phyloP scores from a whole-genome alignment of 2,113 vertebrate genomes.

The Clarias magur region DNA sequence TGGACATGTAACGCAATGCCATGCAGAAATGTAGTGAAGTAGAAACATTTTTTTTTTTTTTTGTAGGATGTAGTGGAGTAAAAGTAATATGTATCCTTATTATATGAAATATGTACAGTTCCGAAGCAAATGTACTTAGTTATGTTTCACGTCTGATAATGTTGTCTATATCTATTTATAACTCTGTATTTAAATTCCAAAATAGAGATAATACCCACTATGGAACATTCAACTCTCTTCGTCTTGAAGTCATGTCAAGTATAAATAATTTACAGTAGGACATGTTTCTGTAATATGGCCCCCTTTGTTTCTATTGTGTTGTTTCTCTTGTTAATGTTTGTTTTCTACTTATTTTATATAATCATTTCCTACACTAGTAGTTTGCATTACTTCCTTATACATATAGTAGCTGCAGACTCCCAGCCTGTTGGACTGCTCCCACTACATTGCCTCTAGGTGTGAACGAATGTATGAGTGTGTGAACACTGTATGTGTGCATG shows the following conservation, averaged over 20 bases:
- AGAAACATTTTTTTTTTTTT: too few species aligned
- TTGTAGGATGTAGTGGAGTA: too few species aligned
- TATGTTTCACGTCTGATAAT: too few species aligned
- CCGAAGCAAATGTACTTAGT: too few species aligned
- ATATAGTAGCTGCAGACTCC: background rate
- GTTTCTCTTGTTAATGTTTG: background rate
- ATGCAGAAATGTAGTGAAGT: too few species aligned
- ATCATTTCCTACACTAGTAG: background rate
- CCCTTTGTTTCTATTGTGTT: background rate
- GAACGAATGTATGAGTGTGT: background rate
- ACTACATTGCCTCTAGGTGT: background rate
- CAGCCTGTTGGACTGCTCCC: background rate
- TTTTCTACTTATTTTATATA: background rate
- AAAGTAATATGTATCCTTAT: too few species aligned
- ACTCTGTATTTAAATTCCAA: background rate
- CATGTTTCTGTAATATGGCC: background rate
- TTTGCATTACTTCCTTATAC: background rate
- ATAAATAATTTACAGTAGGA: background rate
- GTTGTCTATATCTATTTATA: too few species aligned
- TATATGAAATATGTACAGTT: too few species aligned
- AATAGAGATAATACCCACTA: background rate
- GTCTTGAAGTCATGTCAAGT: background rate
- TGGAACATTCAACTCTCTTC: background rate
- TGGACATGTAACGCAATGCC: too few species aligned
- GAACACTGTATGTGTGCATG: background rate